These are phyloP conservation scores for Amphipyra tragopoginis DNA, from an alignment of 2,888 invertebrate species.

Conservation along the genomic window DNA sequence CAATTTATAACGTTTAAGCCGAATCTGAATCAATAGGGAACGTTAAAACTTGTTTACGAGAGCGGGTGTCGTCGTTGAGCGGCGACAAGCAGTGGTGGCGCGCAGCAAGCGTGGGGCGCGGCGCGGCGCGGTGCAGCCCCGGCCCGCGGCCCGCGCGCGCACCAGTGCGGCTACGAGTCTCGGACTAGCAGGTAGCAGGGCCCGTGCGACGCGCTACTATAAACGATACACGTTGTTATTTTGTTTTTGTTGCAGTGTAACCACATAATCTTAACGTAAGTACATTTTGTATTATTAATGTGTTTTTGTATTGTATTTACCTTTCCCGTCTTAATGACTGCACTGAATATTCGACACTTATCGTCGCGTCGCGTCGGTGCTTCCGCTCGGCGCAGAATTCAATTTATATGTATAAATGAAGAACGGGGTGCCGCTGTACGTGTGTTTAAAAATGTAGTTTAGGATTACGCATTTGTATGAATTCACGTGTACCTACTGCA, in stretches of 20 bases:
- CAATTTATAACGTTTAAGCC: not conserved
- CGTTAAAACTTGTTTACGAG: slow-evolving; percentile 41
- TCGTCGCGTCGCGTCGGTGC: slow-evolving; percentile 9
- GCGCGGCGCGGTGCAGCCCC: slow-evolving; percentile 1
- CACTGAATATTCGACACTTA: slow-evolving; percentile 8
- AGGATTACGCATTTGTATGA: not conserved
- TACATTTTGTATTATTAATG: slow-evolving; percentile 18
- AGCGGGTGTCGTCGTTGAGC: slow-evolving; percentile 17
- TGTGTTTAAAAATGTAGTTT: not conserved
- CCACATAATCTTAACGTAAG: slow-evolving; percentile 38
- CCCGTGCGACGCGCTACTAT: slow-evolving; percentile 26
- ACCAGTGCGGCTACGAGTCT: slow-evolving; percentile 48
- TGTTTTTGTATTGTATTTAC: not conserved
- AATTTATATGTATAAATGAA: not conserved
- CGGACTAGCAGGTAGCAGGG: slow-evolving; percentile 39
- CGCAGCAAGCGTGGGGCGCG: slow-evolving; percentile 6
- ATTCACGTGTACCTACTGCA: not conserved
- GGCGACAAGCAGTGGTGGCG: not conserved
- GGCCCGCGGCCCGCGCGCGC: slow-evolving; percentile 9
- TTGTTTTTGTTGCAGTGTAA: slow-evolving; percentile 25
- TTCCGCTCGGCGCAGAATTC: slow-evolving; percentile 4
- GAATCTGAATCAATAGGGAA: slow-evolving; percentile 35
- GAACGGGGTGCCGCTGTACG: not conserved
- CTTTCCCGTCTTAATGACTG: not conserved
- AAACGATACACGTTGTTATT: slow-evolving; percentile 16